These are phyloP conservation scores for Limnephilus marmoratus DNA, from an alignment of 2,888 invertebrate genomes.

Conservation along the genomic window DNA sequence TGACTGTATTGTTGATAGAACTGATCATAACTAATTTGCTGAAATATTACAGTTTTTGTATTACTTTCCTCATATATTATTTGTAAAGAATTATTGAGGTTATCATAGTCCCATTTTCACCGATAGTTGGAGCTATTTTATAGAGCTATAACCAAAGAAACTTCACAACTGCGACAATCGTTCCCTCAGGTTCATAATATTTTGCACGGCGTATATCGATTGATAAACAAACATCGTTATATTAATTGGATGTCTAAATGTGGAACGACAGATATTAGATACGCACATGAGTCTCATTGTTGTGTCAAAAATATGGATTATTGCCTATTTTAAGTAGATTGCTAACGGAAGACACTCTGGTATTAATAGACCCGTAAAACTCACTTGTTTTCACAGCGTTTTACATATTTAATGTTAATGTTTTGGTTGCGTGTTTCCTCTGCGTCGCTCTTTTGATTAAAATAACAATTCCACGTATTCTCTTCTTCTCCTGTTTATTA, in stretches of 20 bases:
- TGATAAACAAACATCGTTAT: neutral
- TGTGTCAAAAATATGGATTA: neutral
- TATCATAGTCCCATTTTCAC: no score
- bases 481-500: neutral
- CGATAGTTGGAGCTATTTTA: neutral
- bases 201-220: neutral
- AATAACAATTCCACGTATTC: neutral
- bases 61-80: neutral
- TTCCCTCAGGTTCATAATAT: neutral
- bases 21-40: no score
- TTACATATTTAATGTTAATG: neutral
- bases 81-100: no score
- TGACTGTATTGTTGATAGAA: no score
- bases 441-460: neutral
- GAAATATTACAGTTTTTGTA: no score
- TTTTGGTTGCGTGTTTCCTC: neutral
- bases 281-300: neutral
- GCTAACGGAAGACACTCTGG: neutral
- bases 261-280: neutral
- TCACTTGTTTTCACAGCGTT: neutral
- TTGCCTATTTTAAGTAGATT: neutral
- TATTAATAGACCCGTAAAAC: neutral
- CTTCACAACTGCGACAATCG: neutral
- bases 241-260: neutral
- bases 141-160: neutral